Evolutionary conservation across 2,888 invertebrate genomes (phyloP).

Genomic region (Perithous albicinctus): DNA sequence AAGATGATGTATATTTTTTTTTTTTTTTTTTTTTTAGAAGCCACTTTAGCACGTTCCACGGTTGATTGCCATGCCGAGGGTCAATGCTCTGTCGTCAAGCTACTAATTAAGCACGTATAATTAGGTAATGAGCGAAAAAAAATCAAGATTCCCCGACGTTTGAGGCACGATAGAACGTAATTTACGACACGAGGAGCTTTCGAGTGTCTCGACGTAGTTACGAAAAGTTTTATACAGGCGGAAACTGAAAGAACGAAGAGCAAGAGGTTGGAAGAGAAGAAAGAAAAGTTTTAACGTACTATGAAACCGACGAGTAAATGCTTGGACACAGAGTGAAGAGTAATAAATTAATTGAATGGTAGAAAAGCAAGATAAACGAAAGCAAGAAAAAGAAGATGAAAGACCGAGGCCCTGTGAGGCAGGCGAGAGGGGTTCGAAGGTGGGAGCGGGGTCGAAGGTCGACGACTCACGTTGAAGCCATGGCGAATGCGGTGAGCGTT

Average conservation of each 20-base stretch:
- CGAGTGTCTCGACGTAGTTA: conserved; percentile 58
- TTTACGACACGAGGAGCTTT: conserved; percentile 35
- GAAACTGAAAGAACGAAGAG: conserved; percentile 50
- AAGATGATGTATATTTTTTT: background rate
- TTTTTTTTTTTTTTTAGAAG: background rate
- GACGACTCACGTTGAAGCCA: conserved; percentile 94
- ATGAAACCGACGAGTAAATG: background rate
- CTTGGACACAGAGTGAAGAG: background rate
- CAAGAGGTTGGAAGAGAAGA: conserved; percentile 50
- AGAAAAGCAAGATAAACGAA: conserved; percentile 37
- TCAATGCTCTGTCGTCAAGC: conserved; percentile 14
- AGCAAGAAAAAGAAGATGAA: conserved; percentile 43
- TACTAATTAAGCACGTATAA: conserved; percentile 60
- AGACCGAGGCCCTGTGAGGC: conserved; percentile 82
- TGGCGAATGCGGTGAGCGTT: conserved; percentile 94
- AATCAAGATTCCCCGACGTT: conserved; percentile 38
- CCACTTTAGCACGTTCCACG: conserved; percentile 55
- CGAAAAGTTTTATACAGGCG: conserved; percentile 50
- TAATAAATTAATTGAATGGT: conserved; percentile 20
- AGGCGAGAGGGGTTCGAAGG: conserved; percentile 78
- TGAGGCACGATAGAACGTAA: conserved; percentile 37
- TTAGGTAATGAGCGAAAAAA: conserved; percentile 46
- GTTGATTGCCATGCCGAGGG: conserved; percentile 2
- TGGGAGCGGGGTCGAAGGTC: conserved; percentile 80
- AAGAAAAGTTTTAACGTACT: conserved; percentile 14